These are phyloP conservation scores for Leptinotarsa juncta DNA, from an alignment of 2,888 invertebrate species.

Conservation along the genomic window DNA sequence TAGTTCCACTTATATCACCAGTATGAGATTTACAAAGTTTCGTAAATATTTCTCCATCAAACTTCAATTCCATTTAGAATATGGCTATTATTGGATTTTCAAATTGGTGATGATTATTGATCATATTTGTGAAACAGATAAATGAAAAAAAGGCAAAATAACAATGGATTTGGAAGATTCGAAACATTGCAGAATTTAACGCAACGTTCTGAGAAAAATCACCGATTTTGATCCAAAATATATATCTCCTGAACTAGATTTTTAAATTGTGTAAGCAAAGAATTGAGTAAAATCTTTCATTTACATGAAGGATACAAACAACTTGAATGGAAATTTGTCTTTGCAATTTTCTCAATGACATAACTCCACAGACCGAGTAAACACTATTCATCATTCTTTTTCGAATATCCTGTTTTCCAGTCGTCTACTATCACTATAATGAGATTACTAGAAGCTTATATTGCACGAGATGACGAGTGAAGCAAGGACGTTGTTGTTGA, in stretches of 20 bases:
- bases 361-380: slow-evolving; percentile 35
- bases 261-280: background rate
- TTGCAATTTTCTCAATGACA: slow-evolving; percentile 36
- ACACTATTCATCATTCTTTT: slow-evolving; percentile 28
- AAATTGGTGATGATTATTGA: too few species aligned
- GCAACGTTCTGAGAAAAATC: too few species aligned
- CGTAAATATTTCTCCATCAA: too few species aligned
- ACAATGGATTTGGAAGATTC: too few species aligned
- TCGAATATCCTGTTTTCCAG: slow-evolving; percentile 35
- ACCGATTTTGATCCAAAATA: background rate
- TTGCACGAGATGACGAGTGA: slow-evolving; percentile 31
- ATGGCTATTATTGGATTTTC: too few species aligned
- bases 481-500: slow-evolving; percentile 12
- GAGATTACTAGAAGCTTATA: slow-evolving; percentile 34
- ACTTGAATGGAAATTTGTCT: slow-evolving; percentile 16
- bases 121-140: too few species aligned
- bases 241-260: background rate
- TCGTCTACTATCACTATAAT: slow-evolving; percentile 31
- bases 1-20: too few species aligned
- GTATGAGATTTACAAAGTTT: too few species aligned
- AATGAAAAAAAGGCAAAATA: too few species aligned
- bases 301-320: background rate
- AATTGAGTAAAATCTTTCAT: background rate
- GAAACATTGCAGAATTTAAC: too few species aligned
- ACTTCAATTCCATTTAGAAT: too few species aligned